Percentiles rank a stretch among this genome's conserved stretches.
These are phyloP conservation scores for Pseudococcus viburni DNA, from an alignment of 2,888 invertebrate species.

Conservation along the genomic window DNA sequence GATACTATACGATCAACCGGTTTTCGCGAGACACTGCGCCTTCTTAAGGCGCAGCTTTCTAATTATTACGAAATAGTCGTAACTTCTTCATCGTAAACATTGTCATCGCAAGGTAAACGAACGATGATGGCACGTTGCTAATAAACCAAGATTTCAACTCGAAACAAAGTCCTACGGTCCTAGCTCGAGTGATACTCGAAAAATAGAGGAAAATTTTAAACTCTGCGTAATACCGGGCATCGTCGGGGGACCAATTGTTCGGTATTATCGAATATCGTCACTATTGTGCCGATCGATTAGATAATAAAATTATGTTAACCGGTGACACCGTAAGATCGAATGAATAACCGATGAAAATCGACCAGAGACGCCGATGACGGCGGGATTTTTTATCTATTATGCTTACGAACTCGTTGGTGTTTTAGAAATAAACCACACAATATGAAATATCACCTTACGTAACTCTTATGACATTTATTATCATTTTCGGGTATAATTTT, in stretches of 20 bases:
- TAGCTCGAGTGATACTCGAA: background rate
- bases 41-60: conserved; percentile 58
- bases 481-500: background rate
- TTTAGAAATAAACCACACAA: conserved; percentile 27
- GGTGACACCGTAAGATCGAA: conserved; percentile 18
- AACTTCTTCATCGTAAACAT: conserved; percentile 40
- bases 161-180: background rate
- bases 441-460: background rate
- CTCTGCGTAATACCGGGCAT: background rate
- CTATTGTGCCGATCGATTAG: conserved; percentile 34
- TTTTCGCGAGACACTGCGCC: conserved; percentile 62
- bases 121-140: background rate
- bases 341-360: conserved; percentile 53
- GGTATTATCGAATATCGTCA: conserved; percentile 9
- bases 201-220: background rate
- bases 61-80: conserved; percentile 65
- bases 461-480: background rate
- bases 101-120: conserved; percentile 30
- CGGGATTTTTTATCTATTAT: conserved; percentile 16
- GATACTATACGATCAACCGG: conserved; percentile 57
- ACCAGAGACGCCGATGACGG: background rate
- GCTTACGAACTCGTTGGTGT: background rate
- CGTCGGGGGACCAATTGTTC: background rate
- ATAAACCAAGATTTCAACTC: background rate
- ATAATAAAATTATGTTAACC: conserved; percentile 50